These are phyloP conservation scores for Perca fluviatilis DNA, from an alignment of 2,113 vertebrate genomes.

Conservation along the genomic window DNA sequence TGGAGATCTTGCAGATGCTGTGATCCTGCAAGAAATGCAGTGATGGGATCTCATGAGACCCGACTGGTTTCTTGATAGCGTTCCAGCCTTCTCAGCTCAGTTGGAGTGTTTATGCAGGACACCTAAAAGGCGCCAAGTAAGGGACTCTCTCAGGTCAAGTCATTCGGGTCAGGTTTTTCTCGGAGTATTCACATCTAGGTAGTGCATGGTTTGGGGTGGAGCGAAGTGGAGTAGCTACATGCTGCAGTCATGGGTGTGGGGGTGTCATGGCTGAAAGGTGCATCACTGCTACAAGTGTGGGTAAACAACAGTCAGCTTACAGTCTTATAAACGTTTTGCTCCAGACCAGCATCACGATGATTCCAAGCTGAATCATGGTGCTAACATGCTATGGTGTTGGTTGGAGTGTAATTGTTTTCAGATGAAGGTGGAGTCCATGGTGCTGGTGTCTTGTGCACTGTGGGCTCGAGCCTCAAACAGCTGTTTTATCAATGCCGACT, in stretches of 20 bases:
- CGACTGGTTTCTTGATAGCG: neutral
- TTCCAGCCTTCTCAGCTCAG: slow-evolving; percentile 27
- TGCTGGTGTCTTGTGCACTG: slow-evolving; percentile 85
- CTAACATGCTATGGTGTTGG: neutral
- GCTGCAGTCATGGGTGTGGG: slow-evolving; percentile 31
- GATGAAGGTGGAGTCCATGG: slow-evolving; percentile 96
- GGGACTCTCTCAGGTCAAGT: slow-evolving; percentile 8
- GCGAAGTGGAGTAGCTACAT: slow-evolving; percentile 56
- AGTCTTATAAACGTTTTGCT: slow-evolving; percentile 29
- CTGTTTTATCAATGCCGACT: slow-evolving; percentile 95
- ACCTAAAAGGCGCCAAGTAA: slow-evolving; percentile 26
- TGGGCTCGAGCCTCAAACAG: slow-evolving; percentile 92
- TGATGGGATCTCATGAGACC: slow-evolving; percentile 38
- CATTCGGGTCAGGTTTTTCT: slow-evolving; percentile 7
- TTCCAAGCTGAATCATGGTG: slow-evolving; percentile 11
- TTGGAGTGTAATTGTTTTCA: slow-evolving; percentile 51
- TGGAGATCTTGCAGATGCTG: slow-evolving; percentile 28
- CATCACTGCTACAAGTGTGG: slow-evolving; percentile 42
- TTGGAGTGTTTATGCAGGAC: slow-evolving; percentile 16
- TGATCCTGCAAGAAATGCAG: slow-evolving; percentile 27
- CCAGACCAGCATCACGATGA: neutral
- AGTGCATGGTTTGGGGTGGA: slow-evolving; percentile 41
- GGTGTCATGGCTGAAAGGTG: slow-evolving; percentile 60
- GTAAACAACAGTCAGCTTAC: slow-evolving; percentile 58
- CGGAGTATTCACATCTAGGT: slow-evolving; percentile 39